Conservation (phyloP, 2,797 vertebrate species). For the Callimico goeldii region DNA sequence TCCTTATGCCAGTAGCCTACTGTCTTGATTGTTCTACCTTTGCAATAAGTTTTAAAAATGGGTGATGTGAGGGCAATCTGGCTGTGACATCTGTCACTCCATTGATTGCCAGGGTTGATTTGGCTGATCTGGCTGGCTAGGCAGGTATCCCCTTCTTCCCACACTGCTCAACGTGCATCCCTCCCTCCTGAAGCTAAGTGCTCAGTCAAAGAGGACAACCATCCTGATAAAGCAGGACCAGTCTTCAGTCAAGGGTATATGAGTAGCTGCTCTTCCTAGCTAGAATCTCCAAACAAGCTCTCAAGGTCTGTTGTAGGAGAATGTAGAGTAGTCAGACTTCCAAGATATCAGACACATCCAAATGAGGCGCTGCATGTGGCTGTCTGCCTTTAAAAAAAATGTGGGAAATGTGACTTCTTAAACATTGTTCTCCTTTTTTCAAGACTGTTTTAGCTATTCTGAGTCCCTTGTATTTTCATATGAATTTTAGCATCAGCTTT, state of each 20-base stretch:
- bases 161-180: neutral
- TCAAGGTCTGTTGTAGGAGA: neutral
- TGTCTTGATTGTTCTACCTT: neutral
- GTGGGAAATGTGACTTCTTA: neutral
- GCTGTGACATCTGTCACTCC: neutral
- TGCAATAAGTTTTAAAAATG: constrained; percentile 40
- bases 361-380: neutral
- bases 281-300: neutral
- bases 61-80: neutral
- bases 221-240: neutral
- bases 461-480: neutral
- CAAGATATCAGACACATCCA: neutral
- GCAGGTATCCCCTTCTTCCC: neutral
- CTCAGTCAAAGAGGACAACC: neutral
- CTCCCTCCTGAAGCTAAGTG: neutral
- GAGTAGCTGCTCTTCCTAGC: neutral
- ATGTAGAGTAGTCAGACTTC: neutral
- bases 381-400: neutral
- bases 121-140: neutral
- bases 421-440: constrained; percentile 24
- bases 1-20: neutral
- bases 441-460: constrained; percentile 41
- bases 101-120: neutral
- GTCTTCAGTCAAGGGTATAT: neutral
- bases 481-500: constrained; percentile 1